Conservation (phyloP, 2,797 vertebrate species). For the Poecilia gillii region DNA sequence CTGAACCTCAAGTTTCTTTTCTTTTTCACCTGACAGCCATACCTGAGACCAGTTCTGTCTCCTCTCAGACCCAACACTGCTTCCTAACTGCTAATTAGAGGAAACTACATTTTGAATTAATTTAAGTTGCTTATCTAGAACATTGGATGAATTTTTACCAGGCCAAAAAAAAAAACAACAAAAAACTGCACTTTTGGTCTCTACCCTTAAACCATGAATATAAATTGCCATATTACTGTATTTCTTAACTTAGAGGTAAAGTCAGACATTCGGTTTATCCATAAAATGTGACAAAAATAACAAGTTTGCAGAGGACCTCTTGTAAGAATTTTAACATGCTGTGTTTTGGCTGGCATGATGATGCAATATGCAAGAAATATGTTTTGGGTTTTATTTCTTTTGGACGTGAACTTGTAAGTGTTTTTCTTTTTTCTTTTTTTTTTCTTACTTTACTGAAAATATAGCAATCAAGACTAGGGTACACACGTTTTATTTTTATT, state of each 20-base stretch:
- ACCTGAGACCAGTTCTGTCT: neutral
- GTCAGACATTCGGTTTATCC: neutral
- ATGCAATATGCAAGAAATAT: neutral
- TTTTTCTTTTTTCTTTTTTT: neutral
- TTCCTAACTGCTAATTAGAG: neutral
- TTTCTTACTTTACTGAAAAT: slow-evolving; percentile 1
- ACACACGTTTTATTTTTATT: neutral
- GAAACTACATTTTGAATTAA: neutral
- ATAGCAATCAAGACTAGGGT: neutral
- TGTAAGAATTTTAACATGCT: slow-evolving; percentile 5
- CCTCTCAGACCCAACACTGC: neutral
- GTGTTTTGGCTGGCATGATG: neutral
- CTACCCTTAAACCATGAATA: slow-evolving; percentile 10
- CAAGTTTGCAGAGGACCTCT: neutral
- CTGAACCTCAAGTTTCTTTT: neutral
- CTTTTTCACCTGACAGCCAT: neutral
- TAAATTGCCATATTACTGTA: slow-evolving; percentile 15
- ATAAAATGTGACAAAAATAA: slow-evolving; percentile 12
- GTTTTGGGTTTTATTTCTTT: neutral
- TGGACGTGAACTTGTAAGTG: neutral
- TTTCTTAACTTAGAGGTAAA: neutral
- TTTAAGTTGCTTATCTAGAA: slow-evolving; percentile 5
- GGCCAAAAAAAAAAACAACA: neutral
- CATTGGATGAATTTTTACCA: slow-evolving; percentile 5
- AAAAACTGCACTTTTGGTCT: neutral